Base-by-base conservation (phyloP, 2,797 vertebrate genomes). In the Siniperca obscura region DNA sequence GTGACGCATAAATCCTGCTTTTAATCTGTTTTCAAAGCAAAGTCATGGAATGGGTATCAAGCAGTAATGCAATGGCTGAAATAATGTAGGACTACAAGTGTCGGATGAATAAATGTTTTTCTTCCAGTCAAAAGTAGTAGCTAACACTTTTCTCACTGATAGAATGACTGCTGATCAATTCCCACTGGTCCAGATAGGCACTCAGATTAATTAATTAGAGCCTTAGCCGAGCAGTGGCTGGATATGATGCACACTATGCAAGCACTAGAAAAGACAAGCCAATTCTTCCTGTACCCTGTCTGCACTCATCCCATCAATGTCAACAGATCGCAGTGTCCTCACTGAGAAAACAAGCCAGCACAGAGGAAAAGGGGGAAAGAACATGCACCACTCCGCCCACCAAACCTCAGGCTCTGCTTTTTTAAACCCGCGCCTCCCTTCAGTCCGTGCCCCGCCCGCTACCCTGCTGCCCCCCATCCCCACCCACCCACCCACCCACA, bases 381-480 rank as follows among this genome's bases (percentile, higher is more conserved):
- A 80, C 87, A 89, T 89, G 89, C 88, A 93, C 92, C 93, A 96
- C 89, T 95, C 94, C 93, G 89, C 93, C 94, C 96, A 96, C 94
- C 94, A 96, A 95, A 95, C 95, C 94, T 89, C 94, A 93, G 95
- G 92, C 95, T 96, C 95, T 96, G 94, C 96, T 95, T 94, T 94
- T 93, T 95, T 94, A 93, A 93, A 94, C 93, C 93, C 88, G 22
- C 44, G 89, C 90, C 85, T 93, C 81, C 60, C 89, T 83, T 78
- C 88, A 80, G 80, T 71, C 60, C 55, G 74, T 81, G 78, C 85
- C 70, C 86, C 72, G 76, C 90, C 86, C 78, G 68, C 83, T 80
- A 72, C 50, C 81, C 81, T 66, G 65, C 89, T 74, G 4, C 44
- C 27, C 42, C 62, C 25, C 62, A 14, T 7, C 55, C 53, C 55